Percentiles rank a stretch among this genome's conserved stretches.
These are phyloP conservation scores for Patella caerulea DNA, from an alignment of 2,888 invertebrate species.

Conservation along the genomic window DNA sequence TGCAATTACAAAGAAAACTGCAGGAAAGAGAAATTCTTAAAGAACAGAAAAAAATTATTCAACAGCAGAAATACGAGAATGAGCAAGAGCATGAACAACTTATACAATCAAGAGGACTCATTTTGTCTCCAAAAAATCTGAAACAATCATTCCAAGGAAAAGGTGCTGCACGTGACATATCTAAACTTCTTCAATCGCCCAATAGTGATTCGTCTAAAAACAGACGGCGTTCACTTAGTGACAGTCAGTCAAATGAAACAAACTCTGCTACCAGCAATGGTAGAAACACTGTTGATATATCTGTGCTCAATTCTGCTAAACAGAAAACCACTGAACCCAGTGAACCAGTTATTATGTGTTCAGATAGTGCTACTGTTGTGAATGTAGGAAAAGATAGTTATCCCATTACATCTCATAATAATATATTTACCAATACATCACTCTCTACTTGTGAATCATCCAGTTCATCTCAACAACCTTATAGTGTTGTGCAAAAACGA, in stretches of 20 bases:
- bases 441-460: slow-evolving; percentile 1
- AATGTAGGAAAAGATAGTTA: neutral
- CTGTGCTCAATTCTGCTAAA: slow-evolving; percentile 1
- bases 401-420: neutral
- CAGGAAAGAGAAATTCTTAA: slow-evolving; percentile 78
- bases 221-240: neutral
- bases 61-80: slow-evolving; percentile 68
- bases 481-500: slow-evolving; percentile 18
- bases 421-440: slow-evolving; percentile 4
- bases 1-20: slow-evolving; percentile 80
- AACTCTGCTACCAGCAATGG: neutral
- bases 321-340: neutral
- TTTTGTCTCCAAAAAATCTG: slow-evolving; percentile 10
- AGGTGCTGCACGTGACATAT: slow-evolving; percentile 32
- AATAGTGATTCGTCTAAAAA: neutral
- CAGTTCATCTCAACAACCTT: neutral
- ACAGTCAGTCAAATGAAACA: neutral
- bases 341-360: neutral
- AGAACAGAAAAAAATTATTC: slow-evolving; percentile 77
- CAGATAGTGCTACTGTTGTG: neutral
- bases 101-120: slow-evolving; percentile 19
- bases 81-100: slow-evolving; percentile 41
- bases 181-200: slow-evolving; percentile 34
- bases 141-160: slow-evolving; percentile 11
- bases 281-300: slow-evolving; percentile 5